Percentiles rank a stretch among this genome's conserved stretches.
Evolutionary conservation across 2,888 invertebrate species (phyloP).

Genomic region (Acleris sparsana): DNA sequence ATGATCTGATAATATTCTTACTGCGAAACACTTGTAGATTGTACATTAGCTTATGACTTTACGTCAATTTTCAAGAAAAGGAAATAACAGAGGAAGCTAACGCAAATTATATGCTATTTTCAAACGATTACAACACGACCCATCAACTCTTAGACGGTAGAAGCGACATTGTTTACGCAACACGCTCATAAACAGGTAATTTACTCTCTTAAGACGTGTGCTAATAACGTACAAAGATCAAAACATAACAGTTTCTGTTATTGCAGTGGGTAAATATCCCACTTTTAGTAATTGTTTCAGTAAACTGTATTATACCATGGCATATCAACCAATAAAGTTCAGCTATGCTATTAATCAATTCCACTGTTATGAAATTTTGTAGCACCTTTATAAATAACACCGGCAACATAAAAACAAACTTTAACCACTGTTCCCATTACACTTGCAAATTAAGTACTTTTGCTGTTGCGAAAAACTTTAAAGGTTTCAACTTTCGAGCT

Average conservation of each 20-base stretch:
- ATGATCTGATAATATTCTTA: no score
- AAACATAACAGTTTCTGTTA: constrained; percentile 7
- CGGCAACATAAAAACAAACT: constrained; percentile 14
- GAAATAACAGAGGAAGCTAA: constrained; percentile 49
- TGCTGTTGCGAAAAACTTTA: constrained; percentile 29
- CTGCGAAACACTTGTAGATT: no score
- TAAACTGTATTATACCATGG: not conserved
- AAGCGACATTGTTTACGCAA: constrained; percentile 53
- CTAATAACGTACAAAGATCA: no score
- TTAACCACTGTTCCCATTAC: constrained; percentile 17
- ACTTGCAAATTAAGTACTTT: constrained; percentile 25
- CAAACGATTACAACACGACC: constrained; percentile 48
- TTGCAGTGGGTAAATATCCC: not conserved
- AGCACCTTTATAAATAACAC: constrained; percentile 1
- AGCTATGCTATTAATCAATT: not conserved
- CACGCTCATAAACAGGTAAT: constrained; percentile 51
- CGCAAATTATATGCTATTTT: constrained; percentile 51
- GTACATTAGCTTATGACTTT: not conserved
- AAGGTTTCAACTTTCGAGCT: constrained; percentile 32
- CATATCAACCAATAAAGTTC: not conserved
- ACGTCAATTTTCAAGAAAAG: not conserved
- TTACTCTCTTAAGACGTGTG: constrained; percentile 34
- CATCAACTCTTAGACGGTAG: constrained; percentile 54
- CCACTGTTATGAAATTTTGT: not conserved
- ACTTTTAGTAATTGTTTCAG: not conserved